Evolutionary conservation across 2,888 invertebrate species (phyloP).

Genomic region (Pilophorus perplexus): DNA sequence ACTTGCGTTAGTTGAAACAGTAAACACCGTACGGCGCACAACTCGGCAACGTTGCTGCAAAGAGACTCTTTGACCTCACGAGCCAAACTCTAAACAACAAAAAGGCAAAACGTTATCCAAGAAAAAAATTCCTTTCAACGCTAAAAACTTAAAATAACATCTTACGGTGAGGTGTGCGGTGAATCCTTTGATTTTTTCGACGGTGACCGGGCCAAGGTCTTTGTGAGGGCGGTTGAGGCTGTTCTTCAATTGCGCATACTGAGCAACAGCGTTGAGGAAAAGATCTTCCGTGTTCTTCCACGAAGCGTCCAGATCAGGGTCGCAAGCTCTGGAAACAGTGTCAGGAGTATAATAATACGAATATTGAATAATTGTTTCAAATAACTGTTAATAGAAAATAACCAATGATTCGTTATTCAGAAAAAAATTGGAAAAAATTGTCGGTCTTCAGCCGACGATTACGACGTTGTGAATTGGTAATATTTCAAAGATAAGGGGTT

Average conservation of each 20-base stretch:
- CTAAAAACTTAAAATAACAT: background rate
- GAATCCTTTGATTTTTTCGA: conserved; percentile 84
- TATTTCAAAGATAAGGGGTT: no score
- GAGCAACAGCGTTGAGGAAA: conserved; percentile 68
- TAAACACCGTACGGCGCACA: conserved; percentile 35
- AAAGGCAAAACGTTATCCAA: background rate
- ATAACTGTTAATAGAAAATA: no score
- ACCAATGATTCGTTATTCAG: no score
- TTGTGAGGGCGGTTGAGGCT: conserved; percentile 67
- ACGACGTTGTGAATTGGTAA: no score
- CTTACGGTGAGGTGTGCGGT: conserved; percentile 70
- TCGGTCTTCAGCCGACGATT: no score
- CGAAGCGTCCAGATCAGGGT: conserved; percentile 58
- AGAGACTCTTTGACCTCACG: conserved; percentile 23
- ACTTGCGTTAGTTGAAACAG: conserved; percentile 21
- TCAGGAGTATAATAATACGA: no score
- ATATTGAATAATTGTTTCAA: no score
- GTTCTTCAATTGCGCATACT: conserved; percentile 63
- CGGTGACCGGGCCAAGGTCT: conserved; percentile 75
- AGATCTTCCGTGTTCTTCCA: conserved; percentile 73
- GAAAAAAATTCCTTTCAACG: background rate
- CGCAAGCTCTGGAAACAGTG: conserved; percentile 50
- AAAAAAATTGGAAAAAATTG: no score
- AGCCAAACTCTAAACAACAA: conserved; percentile 8
- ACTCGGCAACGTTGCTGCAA: background rate